Percentiles rank a stretch among this genome's conserved stretches.
These are phyloP conservation scores for Macrobrachium nipponense DNA, from an alignment of 1,140 invertebrate genomes.

Conservation along the genomic window DNA sequence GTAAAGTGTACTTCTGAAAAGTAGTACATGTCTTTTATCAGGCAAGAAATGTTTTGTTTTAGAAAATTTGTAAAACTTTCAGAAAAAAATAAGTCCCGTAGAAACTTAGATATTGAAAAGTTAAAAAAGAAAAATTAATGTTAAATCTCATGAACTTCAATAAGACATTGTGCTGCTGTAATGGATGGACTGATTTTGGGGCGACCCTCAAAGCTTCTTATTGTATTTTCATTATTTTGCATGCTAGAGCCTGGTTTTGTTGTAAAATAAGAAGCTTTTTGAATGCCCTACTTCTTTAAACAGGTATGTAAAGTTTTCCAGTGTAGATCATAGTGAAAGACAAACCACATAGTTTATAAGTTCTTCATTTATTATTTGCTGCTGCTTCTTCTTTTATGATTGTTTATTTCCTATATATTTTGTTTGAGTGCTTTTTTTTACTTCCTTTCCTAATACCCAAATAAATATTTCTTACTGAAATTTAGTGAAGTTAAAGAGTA, in stretches of 20 bases:
- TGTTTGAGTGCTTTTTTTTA: not conserved
- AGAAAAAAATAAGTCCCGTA: no score
- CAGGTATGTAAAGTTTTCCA: constrained; percentile 55
- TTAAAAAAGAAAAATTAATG: no score
- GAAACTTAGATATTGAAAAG: no score
- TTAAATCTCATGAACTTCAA: no score
- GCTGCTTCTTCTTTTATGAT: constrained; percentile 28
- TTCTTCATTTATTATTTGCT: constrained; percentile 33
- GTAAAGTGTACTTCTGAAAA: no score
- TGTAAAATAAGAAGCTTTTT: constrained; percentile 54
- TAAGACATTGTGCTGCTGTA: no score
- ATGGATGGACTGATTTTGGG: constrained; percentile 2
- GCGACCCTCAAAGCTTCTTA: constrained; percentile 53
- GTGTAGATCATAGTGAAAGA: constrained; percentile 43
- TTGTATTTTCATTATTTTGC: constrained; percentile 52
- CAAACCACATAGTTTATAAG: constrained; percentile 43
- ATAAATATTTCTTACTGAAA: no score
- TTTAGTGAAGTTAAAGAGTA: no score
- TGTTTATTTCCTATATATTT: constrained; percentile 1
- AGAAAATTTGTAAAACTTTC: no score
- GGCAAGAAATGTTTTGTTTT: no score
- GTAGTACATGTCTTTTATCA: no score
- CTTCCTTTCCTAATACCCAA: constrained; percentile 1
- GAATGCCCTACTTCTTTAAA: constrained; percentile 53
- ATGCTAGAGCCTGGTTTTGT: constrained; percentile 47